Evolutionary conservation across 2,888 invertebrate species (phyloP).

Genomic region (Notodromas monacha): DNA sequence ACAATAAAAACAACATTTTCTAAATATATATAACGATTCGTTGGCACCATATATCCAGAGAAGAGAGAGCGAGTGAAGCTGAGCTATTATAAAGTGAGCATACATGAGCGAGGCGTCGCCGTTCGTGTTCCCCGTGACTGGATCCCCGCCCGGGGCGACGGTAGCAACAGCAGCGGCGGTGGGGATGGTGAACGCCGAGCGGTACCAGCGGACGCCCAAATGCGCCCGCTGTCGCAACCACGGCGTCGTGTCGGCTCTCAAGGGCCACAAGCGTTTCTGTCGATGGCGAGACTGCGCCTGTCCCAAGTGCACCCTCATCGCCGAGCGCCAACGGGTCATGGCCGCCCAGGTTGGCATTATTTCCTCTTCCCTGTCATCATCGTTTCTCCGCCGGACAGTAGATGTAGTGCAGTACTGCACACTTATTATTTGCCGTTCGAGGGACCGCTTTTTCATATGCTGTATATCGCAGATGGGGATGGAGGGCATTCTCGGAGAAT

Average conservation of each 20-base stretch:
- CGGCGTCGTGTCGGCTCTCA: conserved; percentile 77
- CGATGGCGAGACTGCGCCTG: conserved; percentile 90
- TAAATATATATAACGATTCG: too few species aligned
- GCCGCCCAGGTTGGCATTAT: conserved; percentile 91
- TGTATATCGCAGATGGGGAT: too few species aligned
- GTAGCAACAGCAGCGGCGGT: conserved; percentile 5
- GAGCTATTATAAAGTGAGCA: too few species aligned
- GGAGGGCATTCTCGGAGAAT: too few species aligned
- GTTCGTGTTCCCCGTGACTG: neutral
- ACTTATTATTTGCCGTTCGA: neutral
- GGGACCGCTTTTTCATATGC: too few species aligned
- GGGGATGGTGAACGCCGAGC: conserved; percentile 24
- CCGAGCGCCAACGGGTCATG: conserved; percentile 89
- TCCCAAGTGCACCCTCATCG: conserved; percentile 89
- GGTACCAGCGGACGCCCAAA: conserved; percentile 83
- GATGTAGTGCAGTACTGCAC: neutral
- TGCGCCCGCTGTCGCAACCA: conserved; percentile 91
- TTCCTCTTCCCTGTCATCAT: too few species aligned
- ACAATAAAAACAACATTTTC: too few species aligned
- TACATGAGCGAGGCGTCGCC: neutral
- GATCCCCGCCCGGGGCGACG: neutral
- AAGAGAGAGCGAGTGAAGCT: too few species aligned
- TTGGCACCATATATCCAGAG: too few species aligned
- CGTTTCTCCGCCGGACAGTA: conserved; percentile 17
- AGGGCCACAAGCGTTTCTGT: conserved; percentile 83